These are phyloP conservation scores for Zosterops pallidus DNA, from an alignment of 2,113 vertebrate genomes.

Conservation along the genomic window DNA sequence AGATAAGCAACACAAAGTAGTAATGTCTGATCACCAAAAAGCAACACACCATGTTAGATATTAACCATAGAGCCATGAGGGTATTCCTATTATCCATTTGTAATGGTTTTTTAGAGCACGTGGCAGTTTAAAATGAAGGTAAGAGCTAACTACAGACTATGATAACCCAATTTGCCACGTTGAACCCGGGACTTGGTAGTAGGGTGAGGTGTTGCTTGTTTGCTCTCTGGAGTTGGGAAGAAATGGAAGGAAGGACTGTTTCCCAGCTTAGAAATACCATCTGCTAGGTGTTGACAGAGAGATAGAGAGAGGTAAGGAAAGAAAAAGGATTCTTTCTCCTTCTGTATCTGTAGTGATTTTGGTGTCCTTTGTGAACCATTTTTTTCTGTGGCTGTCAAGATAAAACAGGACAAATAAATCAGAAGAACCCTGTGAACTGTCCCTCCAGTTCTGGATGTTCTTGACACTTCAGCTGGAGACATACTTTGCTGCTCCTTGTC, in stretches of 20 bases:
- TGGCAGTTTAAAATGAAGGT: neutral
- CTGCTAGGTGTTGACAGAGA: neutral
- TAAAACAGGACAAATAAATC: neutral
- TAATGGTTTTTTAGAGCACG: neutral
- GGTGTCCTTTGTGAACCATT: neutral
- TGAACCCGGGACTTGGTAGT: neutral
- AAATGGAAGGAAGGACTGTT: neutral
- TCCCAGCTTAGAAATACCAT: neutral
- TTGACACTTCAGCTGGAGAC: slow-evolving; percentile 1
- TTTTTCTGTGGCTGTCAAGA: neutral
- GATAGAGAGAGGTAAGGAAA: neutral
- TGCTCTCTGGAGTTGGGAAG: neutral
- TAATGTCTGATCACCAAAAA: neutral
- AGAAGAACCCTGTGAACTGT: neutral
- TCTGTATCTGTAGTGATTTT: neutral
- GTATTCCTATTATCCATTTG: neutral
- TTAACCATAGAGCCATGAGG: neutral
- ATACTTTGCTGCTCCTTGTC: neutral
- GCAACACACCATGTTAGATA: neutral
- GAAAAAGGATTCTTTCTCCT: neutral
- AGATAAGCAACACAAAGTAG: neutral
- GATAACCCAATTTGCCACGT: neutral
- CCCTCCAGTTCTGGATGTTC: neutral
- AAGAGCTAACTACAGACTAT: neutral
- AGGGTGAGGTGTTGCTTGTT: neutral